Base-by-base conservation (phyloP, 2,797 vertebrate species). In the Smutsia temminckii region DNA sequence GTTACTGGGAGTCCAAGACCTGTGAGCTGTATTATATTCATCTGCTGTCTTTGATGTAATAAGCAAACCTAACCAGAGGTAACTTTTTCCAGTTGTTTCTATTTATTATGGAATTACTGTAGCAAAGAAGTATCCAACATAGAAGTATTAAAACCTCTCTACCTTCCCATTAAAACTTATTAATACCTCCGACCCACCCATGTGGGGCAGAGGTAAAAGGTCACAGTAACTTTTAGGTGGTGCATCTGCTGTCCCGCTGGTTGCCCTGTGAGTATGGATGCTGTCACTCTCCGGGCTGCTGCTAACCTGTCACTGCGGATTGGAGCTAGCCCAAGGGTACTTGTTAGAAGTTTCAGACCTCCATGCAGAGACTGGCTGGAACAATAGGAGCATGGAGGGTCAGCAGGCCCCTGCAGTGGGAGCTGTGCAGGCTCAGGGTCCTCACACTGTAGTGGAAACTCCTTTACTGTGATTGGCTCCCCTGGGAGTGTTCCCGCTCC, bases 141-240 rank as follows among this genome's bases (percentile, higher is more conserved):
- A 75, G 57, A 95, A 71, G 11, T 40, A n/a, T 69, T 79, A 66
- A 85, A 12, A 5, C 27, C 29, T 74, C 55, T 77, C 27, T 94
- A 77, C 34, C 32, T 77, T 91, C 40, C 20, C 66, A 40, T 80
- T 59, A 32, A 29, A 59, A 27, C 25, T 88, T 64, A 53, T 23
- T 64, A 32, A 53, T 2, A 37, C 18, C 40, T 37, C 27, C 23
- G 5, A 34, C 32, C n/a, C 69, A 72, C 46, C 85, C 21, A 53
- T 49, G 32, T 83, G 32, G 7, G 9, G 18, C 37, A 23, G 40
- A 81, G 9, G 27, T 68, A 4, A 69, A 83, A 53, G 14, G 20
- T 74, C 9, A 2, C 5, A 37, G 4, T 49, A 46, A 14, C 2
- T 0, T 68, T n/a, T 37, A 42, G 71, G 16, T 27, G 55, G 32